Conservation (phyloP, 2,888 invertebrate species). For the Aphidius colemani region DNA sequence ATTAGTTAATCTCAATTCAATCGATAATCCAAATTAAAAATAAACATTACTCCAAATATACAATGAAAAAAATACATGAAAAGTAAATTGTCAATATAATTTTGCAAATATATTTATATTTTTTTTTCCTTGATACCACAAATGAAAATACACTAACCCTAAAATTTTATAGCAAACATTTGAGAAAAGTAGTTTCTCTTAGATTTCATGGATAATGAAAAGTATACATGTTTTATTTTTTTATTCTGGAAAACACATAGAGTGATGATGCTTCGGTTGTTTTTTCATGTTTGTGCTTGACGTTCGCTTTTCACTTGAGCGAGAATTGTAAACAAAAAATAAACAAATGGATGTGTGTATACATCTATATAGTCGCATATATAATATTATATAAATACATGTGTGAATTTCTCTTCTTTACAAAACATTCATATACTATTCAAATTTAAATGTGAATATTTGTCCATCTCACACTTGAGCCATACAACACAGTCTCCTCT, state of each 20-base stretch:
- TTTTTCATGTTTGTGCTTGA: slow-evolving; percentile 10
- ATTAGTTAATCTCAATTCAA: no score
- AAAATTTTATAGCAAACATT: not conserved
- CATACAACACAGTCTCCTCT: slow-evolving; percentile 1
- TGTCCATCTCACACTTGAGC: not conserved
- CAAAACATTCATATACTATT: slow-evolving; percentile 18
- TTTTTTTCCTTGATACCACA: no score
- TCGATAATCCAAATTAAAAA: no score
- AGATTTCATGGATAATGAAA: not conserved
- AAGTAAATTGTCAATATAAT: slow-evolving; percentile 1
- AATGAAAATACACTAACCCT: not conserved
- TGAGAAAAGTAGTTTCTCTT: not conserved
- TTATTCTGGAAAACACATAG: not conserved
- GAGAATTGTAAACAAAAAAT: slow-evolving; percentile 12
- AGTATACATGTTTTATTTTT: not conserved
- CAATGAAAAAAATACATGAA: no score
- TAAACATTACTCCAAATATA: no score
- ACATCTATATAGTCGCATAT: no score
- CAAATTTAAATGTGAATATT: slow-evolving; percentile 15
- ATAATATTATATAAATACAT: no score
- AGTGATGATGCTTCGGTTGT: no score
- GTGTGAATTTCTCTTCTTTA: not conserved
- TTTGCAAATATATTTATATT: no score
- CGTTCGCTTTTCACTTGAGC: slow-evolving; percentile 4
- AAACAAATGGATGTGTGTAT: no score